Evolutionary conservation across 2,113 vertebrate species (phyloP).

Genomic region (Zosterops hypoxanthus): DNA sequence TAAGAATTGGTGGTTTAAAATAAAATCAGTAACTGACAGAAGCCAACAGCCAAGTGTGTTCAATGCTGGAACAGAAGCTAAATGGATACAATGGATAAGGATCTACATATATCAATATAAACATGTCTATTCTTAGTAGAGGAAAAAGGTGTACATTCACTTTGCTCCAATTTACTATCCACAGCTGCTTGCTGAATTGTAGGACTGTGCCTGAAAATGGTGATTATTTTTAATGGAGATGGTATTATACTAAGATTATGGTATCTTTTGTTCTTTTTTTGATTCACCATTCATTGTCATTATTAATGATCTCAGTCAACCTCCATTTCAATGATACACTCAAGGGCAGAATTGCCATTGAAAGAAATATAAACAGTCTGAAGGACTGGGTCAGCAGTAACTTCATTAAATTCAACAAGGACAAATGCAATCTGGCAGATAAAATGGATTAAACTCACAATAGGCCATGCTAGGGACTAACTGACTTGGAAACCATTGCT

Average conservation of each 20-base stretch:
- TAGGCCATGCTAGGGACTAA: background rate
- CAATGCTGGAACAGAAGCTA: background rate
- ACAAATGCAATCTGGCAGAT: background rate
- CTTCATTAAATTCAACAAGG: background rate
- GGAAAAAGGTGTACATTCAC: background rate
- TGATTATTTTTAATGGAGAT: background rate
- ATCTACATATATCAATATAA: background rate
- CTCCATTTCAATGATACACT: background rate
- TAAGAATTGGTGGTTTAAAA: background rate
- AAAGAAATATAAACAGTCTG: background rate
- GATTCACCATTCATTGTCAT: background rate
- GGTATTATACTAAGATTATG: background rate
- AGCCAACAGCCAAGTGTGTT: background rate
- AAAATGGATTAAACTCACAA: background rate
- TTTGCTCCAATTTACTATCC: background rate
- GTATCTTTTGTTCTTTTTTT: background rate
- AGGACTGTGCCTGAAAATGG: background rate
- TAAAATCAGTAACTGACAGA: background rate
- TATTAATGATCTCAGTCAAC: background rate
- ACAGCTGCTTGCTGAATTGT: background rate
- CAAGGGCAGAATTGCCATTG: background rate
- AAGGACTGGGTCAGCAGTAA: background rate
- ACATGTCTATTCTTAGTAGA: background rate
- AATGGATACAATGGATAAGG: background rate
- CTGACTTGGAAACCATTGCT: background rate